phyloP scores from a whole-genome alignment of 30 jellyfish, hydroid and myxozoan species.

The Hydractinia echinata region DNA sequence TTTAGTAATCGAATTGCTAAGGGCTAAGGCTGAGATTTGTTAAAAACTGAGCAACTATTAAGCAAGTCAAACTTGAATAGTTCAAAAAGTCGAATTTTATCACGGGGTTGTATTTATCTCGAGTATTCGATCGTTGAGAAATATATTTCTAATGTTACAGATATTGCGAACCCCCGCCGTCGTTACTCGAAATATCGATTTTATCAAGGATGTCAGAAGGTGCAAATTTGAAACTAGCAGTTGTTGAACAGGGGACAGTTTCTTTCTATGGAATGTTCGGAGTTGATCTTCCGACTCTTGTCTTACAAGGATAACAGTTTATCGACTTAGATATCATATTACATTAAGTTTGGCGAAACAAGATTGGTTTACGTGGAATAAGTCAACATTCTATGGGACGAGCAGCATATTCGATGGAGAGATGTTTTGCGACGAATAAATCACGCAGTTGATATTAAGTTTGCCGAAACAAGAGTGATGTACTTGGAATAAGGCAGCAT shows the following conservation, averaged over 20 bases:
- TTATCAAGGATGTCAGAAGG: conserved; percentile 18
- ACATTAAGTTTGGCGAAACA: background rate
- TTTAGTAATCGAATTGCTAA: too few relatives aligned
- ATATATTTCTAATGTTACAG: conserved; percentile 7
- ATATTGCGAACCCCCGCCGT: conserved; percentile 36
- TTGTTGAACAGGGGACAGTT: conserved; percentile 26
- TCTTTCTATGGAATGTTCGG: conserved; percentile 30
- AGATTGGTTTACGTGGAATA: background rate
- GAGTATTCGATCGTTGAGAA: background rate
- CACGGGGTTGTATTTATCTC: background rate
- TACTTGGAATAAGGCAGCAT: too few relatives aligned
- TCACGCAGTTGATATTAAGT: too few relatives aligned
- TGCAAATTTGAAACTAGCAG: conserved; percentile 24
- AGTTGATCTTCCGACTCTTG: conserved; percentile 23
- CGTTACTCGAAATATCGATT: conserved; percentile 16
- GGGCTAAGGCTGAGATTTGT: too few relatives aligned
- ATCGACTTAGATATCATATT: background rate
- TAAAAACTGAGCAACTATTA: too few relatives aligned
- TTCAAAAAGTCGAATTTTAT: background rate
- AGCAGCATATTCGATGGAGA: too few relatives aligned
- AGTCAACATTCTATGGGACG: background rate
- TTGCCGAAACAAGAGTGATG: too few relatives aligned
- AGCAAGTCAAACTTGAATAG: background rate
- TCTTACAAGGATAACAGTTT: background rate
- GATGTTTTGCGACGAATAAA: too few relatives aligned